Percentiles rank a stretch among this genome's conserved stretches.
phyloP scores from a whole-genome alignment of 2,888 invertebrate genomes.

The Empis stercorea region DNA sequence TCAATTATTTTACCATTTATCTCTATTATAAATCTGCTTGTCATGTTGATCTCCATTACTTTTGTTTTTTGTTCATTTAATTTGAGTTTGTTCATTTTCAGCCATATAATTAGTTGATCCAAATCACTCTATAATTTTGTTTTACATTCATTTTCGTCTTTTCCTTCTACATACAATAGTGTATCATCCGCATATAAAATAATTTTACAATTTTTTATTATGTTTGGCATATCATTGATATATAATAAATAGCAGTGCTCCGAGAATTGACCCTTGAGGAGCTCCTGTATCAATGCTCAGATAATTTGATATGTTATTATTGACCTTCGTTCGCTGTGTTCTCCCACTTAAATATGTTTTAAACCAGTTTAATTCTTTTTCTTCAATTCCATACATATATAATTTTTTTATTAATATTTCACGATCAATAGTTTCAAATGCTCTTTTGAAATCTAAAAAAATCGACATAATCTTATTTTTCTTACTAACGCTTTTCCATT shows the following conservation, averaged over 20 bases:
- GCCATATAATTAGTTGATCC: too few relatives aligned
- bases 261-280: slow-evolving; percentile 2
- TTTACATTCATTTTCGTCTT: too few relatives aligned
- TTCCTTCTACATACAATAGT: too few relatives aligned
- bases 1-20: too few relatives aligned
- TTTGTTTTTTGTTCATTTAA: too few relatives aligned
- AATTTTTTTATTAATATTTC: not conserved
- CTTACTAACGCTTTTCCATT: too few relatives aligned
- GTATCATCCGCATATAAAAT: too few relatives aligned
- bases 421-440: slow-evolving; percentile 4
- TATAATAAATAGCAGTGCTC: slow-evolving; percentile 1
- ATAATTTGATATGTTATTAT: not conserved
- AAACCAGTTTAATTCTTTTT: not conserved
- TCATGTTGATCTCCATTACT: too few relatives aligned
- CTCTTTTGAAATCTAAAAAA: not conserved
- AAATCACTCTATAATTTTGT: too few relatives aligned
- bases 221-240: slow-evolving; percentile 2
- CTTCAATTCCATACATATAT: slow-evolving; percentile 1
- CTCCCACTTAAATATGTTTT: not conserved
- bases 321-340: not conserved
- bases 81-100: too few relatives aligned
- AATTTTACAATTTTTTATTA: too few relatives aligned
- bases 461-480: not conserved
- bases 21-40: too few relatives aligned
- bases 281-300: not conserved